A percentile compares a stretch with the other conserved stretches of the same genome.
Conservation (phyloP, 2,113 vertebrate species). For the Aspiorhynchus laticeps region DNA sequence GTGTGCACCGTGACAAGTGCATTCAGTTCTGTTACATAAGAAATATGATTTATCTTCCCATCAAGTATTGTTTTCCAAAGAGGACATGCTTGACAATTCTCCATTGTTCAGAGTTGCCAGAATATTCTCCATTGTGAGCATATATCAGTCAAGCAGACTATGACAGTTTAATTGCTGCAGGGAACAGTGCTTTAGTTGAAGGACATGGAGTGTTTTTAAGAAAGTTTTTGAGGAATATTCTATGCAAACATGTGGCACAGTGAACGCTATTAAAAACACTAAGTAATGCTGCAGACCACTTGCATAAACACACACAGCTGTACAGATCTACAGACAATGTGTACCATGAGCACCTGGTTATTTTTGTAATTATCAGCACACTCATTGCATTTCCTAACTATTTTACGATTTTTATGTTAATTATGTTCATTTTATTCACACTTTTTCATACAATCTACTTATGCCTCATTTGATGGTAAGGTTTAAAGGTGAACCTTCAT, state of each 20-base stretch:
- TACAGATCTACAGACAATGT: neutral
- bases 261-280: neutral
- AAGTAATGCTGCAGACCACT: neutral
- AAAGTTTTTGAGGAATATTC: slow-evolving; percentile 9
- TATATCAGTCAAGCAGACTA: neutral
- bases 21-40: neutral
- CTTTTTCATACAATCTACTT: neutral
- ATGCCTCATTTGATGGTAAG: neutral
- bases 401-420: neutral
- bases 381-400: neutral
- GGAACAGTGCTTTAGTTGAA: neutral
- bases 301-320: neutral
- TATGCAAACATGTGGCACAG: neutral
- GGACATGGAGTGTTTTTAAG: slow-evolving; percentile 18
- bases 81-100: neutral
- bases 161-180: slow-evolving; percentile 4
- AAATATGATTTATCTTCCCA: slow-evolving; percentile 15
- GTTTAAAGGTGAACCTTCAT: neutral
- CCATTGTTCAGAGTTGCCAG: neutral
- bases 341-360: neutral
- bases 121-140: neutral
- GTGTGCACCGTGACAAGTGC: no score
- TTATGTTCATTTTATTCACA: neutral
- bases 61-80: slow-evolving; percentile 15
- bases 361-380: neutral